Evolutionary conservation across 92 coral and sea anemone species (phyloP), one percentile per base, ranked within the genome.

Genomic region (Parazoanthus darwini): DNA sequence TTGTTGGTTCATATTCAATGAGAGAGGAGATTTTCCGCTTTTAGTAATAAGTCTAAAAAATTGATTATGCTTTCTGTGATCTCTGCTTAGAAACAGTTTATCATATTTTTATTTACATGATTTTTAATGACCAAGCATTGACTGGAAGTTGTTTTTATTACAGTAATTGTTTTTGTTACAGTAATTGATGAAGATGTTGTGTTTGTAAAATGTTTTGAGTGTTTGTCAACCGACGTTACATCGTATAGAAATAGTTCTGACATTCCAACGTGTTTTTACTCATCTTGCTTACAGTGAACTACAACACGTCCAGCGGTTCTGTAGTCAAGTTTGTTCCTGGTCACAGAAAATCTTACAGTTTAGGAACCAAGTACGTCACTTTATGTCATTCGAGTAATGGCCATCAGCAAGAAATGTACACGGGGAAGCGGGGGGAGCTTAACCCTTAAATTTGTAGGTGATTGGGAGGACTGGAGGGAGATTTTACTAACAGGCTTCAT

Each of bases 311-410:
- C 7, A 84, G 68, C 35, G 86, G 90, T 33, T 81, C 93, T 56
- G 86, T 68, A 23, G 23, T 81, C 22, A 94, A 91, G 74, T 91
- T 97, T 88, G 93, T 94, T 22, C 97, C 97, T 70, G 99, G 98
- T 25, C 99, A 97, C 86, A 91, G 99, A 39, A 97, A 97, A 71
- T 90, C 95, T 26, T 91, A 86, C 22, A 97, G 99, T 88, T 82
- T 97, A 74, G 99, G 98, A 51, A 89, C 96, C 37, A 93, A 92
- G 99, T 97, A 90, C 89, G 98, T 86, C 50, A 23, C 11, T 77
- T 5, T 73, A 20, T 33, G 10, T 42, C 71, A 37, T n/a, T 78
- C 11, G 9, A 16, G 39, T 87, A 11, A 33, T 74, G 48, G 1
- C 35, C 39, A 16, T 10, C 42, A 26, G 35, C 18, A 63, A 63